These are phyloP conservation scores for Nyctereutes procyonoides DNA, from an alignment of 2,113 vertebrate genomes.

Conservation along the genomic window DNA sequence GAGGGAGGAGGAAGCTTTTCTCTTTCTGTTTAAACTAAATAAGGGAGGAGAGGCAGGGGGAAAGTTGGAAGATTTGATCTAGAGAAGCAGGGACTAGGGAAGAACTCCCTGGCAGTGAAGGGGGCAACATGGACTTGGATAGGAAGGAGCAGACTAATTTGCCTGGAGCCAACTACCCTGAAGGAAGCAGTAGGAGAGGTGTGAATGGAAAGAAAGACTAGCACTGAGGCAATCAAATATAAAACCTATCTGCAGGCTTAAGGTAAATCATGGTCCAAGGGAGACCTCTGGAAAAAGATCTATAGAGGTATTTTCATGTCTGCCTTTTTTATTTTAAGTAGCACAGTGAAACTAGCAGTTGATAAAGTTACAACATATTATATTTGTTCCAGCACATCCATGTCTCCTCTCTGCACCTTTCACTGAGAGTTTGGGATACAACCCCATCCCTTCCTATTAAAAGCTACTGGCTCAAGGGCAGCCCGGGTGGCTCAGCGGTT, in stretches of 20 bases:
- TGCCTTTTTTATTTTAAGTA: slow-evolving; percentile 32
- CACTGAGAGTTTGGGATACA: background rate
- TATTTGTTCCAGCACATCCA: background rate
- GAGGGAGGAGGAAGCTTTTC: background rate
- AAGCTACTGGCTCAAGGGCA: background rate
- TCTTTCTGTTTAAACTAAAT: background rate
- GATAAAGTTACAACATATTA: background rate
- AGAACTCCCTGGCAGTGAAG: background rate
- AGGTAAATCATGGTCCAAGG: background rate
- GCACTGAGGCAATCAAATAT: background rate
- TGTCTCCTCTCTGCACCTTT: background rate
- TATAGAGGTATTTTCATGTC: background rate
- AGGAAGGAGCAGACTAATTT: background rate
- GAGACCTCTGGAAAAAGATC: background rate
- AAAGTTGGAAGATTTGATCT: background rate
- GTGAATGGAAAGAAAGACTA: background rate
- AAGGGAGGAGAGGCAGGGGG: background rate
- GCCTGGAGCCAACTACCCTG: background rate
- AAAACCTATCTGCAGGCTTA: background rate
- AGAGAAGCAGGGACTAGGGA: background rate
- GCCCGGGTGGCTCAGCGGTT: too few species aligned
- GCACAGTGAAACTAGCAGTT: background rate
- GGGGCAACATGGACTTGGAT: too few species aligned
- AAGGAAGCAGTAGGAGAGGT: background rate
- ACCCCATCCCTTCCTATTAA: background rate